Conservation (phyloP, 2,797 vertebrate genomes). For the Scolopax bukidnonensis region DNA sequence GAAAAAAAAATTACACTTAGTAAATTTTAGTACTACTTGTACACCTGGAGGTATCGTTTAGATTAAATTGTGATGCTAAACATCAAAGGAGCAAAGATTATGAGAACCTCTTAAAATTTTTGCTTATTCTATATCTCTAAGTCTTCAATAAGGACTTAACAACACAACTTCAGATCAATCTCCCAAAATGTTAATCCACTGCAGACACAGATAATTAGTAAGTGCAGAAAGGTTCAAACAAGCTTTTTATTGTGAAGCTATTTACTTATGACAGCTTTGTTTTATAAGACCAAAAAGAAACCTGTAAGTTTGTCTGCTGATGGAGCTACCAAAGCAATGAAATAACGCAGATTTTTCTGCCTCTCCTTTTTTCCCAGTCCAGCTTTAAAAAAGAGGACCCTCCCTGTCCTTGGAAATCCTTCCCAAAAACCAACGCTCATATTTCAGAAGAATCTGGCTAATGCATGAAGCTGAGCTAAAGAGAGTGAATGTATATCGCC, state of each 20-base stretch:
- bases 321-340: background rate
- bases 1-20: background rate
- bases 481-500: background rate
- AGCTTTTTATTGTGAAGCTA: background rate
- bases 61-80: background rate
- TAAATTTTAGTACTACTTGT: background rate
- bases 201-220: background rate
- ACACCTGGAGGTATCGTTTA: background rate
- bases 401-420: background rate
- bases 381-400: background rate
- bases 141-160: background rate
- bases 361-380: background rate
- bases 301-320: background rate
- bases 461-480: background rate
- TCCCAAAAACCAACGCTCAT: background rate
- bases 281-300: background rate
- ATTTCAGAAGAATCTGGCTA: background rate
- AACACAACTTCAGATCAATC: background rate
- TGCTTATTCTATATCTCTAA: background rate
- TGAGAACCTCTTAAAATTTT: background rate
- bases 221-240: background rate
- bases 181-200: background rate
- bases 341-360: background rate
- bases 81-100: background rate
- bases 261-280: accelerated